Conservation (phyloP, 1,140 invertebrate genomes). For the Battus philenor region DNA sequence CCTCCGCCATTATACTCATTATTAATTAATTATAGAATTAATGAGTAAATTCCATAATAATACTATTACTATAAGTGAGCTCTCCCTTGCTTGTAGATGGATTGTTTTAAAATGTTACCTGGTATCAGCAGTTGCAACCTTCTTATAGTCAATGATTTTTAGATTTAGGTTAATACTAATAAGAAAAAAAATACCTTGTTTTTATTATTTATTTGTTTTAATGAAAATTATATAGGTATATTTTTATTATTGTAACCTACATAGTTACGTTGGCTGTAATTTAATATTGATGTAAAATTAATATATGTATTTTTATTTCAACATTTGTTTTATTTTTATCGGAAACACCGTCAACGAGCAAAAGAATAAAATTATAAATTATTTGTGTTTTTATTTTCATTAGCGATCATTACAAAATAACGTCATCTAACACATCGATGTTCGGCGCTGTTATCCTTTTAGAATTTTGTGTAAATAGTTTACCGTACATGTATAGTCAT, state of each 20-base stretch:
- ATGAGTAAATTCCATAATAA: slow-evolving; percentile 71
- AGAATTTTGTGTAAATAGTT: no score
- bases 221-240: slow-evolving; percentile 75
- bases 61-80: slow-evolving; percentile 65
- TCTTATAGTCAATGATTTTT: slow-evolving; percentile 72
- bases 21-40: slow-evolving; percentile 64
- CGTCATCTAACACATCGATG: no score
- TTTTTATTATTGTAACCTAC: slow-evolving; percentile 74
- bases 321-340: slow-evolving; percentile 42
- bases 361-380: no score
- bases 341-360: no score
- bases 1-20: slow-evolving; percentile 50
- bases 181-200: slow-evolving; percentile 68
- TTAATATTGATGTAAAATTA: slow-evolving; percentile 75
- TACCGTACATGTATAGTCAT: no score
- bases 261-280: slow-evolving; percentile 74
- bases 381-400: no score
- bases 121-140: slow-evolving; percentile 57
- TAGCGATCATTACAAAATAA: no score
- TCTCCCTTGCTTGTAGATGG: slow-evolving; percentile 69
- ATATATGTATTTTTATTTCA: slow-evolving; percentile 76
- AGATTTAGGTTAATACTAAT: slow-evolving; percentile 66
- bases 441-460: no score
- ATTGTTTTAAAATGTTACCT: slow-evolving; percentile 72
- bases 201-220: slow-evolving; percentile 75